A percentile compares a stretch with the other conserved stretches of the same genome.
These are phyloP conservation scores for Dendrocopos noguchii DNA, from an alignment of 2,113 vertebrate genomes.

Conservation along the genomic window DNA sequence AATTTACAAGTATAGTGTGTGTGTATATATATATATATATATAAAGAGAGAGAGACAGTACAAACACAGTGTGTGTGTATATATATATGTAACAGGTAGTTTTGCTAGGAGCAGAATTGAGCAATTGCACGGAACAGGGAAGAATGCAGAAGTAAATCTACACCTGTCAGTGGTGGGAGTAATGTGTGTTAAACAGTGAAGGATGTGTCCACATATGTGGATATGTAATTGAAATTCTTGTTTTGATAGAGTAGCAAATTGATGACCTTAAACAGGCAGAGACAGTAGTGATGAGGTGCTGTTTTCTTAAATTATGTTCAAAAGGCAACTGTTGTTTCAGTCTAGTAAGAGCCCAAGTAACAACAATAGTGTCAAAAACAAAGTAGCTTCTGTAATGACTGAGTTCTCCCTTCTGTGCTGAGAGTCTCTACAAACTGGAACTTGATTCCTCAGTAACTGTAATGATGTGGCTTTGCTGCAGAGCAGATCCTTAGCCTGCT, in stretches of 20 bases:
- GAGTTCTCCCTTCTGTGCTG: not conserved
- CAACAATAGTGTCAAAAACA: not conserved
- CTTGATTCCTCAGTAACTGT: not conserved
- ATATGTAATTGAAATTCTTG: not conserved
- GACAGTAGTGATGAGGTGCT: not conserved
- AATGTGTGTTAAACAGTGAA: not conserved
- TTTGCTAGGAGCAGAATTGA: not conserved
- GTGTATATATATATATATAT: no score
- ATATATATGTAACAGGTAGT: not conserved
- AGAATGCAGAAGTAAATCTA: not conserved
- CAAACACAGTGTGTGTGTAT: no score
- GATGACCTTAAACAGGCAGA: not conserved
- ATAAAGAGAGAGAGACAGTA: no score
- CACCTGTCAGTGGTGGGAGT: not conserved
- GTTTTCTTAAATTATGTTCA: not conserved
- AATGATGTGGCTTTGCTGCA: not conserved
- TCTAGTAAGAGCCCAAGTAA: not conserved
- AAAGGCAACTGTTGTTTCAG: not conserved
- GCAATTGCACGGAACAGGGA: not conserved
- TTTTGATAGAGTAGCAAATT: not conserved
- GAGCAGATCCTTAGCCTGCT: not conserved
- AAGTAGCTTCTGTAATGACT: not conserved
- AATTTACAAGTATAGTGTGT: not conserved
- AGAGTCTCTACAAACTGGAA: not conserved
- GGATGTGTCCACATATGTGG: not conserved